Evolutionary conservation across 2,888 invertebrate species (phyloP).

Genomic region (Tortricodes alternella): DNA sequence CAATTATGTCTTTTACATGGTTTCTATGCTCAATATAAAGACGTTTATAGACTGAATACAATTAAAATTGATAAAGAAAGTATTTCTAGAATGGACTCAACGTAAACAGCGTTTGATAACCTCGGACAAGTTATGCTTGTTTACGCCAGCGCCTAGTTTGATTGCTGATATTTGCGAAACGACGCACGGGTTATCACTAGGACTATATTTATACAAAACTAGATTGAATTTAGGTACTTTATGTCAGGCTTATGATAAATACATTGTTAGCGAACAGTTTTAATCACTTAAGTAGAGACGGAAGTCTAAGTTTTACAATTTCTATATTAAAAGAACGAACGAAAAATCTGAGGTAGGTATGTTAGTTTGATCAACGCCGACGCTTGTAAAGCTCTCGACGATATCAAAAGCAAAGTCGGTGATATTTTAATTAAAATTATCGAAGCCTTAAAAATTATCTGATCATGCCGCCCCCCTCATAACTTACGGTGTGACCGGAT

Average conservation of each 20-base stretch:
- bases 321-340: too few species aligned
- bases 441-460: too few species aligned
- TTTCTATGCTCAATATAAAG: not conserved
- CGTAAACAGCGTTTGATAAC: slow-evolving; percentile 57
- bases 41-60: not conserved
- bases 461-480: too few species aligned
- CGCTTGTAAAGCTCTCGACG: too few species aligned
- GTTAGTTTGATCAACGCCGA: too few species aligned
- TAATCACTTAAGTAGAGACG: too few species aligned
- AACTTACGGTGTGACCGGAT: too few species aligned
- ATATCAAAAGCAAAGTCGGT: too few species aligned
- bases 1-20: too few species aligned
- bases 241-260: not conserved
- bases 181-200: slow-evolving; percentile 56
- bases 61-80: slow-evolving; percentile 4
- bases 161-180: slow-evolving; percentile 57
- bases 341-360: too few species aligned
- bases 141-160: slow-evolving; percentile 61
- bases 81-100: slow-evolving; percentile 12
- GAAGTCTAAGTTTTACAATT: too few species aligned
- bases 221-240: not conserved
- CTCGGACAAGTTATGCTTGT: slow-evolving; percentile 50
- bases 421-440: too few species aligned
- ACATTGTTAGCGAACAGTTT: not conserved
- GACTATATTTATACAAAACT: slow-evolving; percentile 18